A percentile compares a stretch with the other conserved stretches of the same genome.
Conservation (phyloP, 2,797 vertebrate genomes). For the Lutjanus campechanus region DNA sequence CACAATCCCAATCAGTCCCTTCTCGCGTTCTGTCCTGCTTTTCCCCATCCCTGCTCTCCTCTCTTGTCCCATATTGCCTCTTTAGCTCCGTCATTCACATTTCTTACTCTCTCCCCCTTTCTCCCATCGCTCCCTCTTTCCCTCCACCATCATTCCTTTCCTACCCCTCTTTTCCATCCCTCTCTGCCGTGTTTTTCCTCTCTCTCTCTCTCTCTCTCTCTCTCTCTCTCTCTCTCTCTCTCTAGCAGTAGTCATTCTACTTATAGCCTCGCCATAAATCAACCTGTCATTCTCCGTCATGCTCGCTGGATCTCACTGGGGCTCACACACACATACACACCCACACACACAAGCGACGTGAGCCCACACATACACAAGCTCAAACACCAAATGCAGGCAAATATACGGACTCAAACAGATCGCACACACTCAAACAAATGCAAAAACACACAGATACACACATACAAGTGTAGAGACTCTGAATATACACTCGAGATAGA, state of each 20-base stretch:
- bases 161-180: constrained; percentile 29
- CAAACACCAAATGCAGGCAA: constrained; percentile 35
- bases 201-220: constrained; percentile 1
- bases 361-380: constrained; percentile 49
- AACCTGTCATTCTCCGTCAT: constrained; percentile 89
- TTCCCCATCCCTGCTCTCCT: constrained; percentile 11
- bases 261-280: constrained; percentile 89
- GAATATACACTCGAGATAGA: constrained; percentile 7
- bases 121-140: constrained; percentile 35
- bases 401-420: constrained; percentile 31
- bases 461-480: constrained; percentile 10
- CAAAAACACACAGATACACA: constrained; percentile 16
- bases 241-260: constrained; percentile 82
- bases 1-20: constrained; percentile 43
- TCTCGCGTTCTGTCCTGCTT: constrained; percentile 8
- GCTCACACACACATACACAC: constrained; percentile 61
- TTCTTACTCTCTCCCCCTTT: constrained; percentile 33
- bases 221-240: constrained; percentile 8
- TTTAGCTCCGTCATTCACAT: constrained; percentile 39
- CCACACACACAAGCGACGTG: constrained; percentile 22
- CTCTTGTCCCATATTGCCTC: constrained; percentile 14
- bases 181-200: constrained; percentile 32
- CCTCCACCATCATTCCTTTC: constrained; percentile 28
- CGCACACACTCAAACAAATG: constrained; percentile 30
- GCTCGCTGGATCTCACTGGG: constrained; percentile 83